A percentile compares a stretch with the other conserved stretches of the same genome.
Evolutionary conservation across 2,888 invertebrate species (phyloP).

Genomic region (Lasioglossum malachurum): DNA sequence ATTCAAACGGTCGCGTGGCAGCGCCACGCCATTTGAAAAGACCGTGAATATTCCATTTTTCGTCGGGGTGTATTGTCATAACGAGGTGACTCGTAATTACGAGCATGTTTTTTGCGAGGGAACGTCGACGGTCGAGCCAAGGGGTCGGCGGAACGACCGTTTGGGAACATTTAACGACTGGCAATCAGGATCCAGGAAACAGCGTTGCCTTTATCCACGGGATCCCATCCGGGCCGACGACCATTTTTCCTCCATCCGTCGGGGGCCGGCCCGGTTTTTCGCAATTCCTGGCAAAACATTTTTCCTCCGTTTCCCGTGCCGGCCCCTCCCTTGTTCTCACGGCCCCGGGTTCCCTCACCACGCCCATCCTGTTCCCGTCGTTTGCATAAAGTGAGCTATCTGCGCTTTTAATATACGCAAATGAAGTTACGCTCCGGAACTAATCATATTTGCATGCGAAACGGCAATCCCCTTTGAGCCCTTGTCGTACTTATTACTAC

Average conservation of each 20-base stretch:
- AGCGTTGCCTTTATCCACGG: conserved; percentile 31
- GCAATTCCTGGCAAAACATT: conserved; percentile 63
- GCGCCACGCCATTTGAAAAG: conserved; percentile 26
- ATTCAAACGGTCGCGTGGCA: neutral
- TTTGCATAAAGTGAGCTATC: conserved; percentile 80
- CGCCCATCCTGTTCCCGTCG: conserved; percentile 67
- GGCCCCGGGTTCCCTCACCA: conserved; percentile 30
- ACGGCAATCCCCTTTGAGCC: conserved; percentile 81
- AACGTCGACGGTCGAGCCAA: conserved; percentile 1
- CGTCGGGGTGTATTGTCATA: conserved; percentile 43
- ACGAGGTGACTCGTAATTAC: conserved; percentile 61
- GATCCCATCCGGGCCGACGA: conserved; percentile 13
- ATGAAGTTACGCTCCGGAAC: conserved; percentile 83
- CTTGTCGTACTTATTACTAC: conserved; percentile 77
- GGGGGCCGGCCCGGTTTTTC: conserved; percentile 37
- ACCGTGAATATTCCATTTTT: conserved; percentile 19
- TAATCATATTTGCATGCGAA: conserved; percentile 83
- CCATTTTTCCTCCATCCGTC: conserved; percentile 31
- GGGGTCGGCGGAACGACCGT: conserved; percentile 1
- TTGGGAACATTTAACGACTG: conserved; percentile 60
- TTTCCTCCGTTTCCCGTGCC: neutral
- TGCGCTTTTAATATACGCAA: conserved; percentile 82
- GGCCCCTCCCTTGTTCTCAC: neutral
- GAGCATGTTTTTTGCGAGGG: conserved; percentile 42
- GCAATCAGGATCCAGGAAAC: conserved; percentile 65